Evolutionary conservation across 2,113 vertebrate genomes (phyloP), one percentile per base, ranked within the genome.

Genomic region (Siniperca knerii): DNA sequence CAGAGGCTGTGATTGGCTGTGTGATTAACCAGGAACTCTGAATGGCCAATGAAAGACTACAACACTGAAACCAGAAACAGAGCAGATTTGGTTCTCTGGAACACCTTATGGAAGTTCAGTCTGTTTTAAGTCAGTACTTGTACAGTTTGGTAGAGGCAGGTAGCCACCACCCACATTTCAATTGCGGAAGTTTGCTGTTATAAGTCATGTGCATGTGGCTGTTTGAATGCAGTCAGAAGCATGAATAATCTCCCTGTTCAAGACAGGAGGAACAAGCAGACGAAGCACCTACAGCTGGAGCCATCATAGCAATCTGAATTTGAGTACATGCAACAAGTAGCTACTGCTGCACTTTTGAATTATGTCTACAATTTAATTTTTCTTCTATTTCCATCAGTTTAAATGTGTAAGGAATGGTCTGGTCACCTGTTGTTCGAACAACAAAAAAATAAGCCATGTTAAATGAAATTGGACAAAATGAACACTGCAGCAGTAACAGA

Each of bases 1-100:
- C 85, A 81, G 90, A 88, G 85, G 87, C 83, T 87, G 86, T 58
- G 64, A 92, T 91, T 94, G 93, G 92, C 90, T 88, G 84, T 75
- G 60, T 86, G 82, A 85, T 87, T 85, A 89, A 89, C 85, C 71
- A 67, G 80, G 81, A 83, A 86, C 64, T 81, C 61, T 64, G 57
- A 79, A 78, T 42, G 86, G 67, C 90, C 90, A 79, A 85, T 88
- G 84, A 90, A 79, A 80, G 78, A 84, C 77, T 71, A 79, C 86
- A 87, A 90, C 85, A 88, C 85, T 69, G 64, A 87, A 90, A 86
- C 80, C 83, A 75, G 57, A 66, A 89, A 82, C 55, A 20, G 82
- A 87, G 79, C 82, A 37, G 61, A 69, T 81, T 81, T 85, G 74
- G 83, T 87, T 84, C 75, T 84, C 50, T 50, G 52, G 48, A 79